Conservation (phyloP, 2,888 invertebrate genomes). For the Aethes cnicana region DNA sequence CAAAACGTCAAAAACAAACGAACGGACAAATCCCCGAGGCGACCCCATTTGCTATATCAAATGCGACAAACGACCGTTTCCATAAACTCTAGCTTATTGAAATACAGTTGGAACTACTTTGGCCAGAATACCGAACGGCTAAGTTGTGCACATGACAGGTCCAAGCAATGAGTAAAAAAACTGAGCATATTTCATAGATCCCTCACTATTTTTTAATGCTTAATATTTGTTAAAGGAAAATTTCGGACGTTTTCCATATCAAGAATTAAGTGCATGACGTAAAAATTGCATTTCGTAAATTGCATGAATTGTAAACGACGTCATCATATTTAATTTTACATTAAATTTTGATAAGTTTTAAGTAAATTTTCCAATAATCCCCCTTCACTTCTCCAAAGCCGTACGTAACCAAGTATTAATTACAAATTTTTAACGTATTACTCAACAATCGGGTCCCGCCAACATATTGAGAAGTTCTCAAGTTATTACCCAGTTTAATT, state of each 20-base stretch:
- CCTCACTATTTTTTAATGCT: slow-evolving; percentile 9
- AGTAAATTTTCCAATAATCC: too few species aligned
- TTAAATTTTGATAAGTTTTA: too few species aligned
- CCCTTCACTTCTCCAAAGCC: too few species aligned
- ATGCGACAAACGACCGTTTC: slow-evolving; percentile 10
- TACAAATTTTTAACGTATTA: slow-evolving; percentile 14
- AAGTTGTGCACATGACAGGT: slow-evolving; percentile 26
- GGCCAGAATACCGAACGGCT: background rate
- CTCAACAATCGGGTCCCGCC: slow-evolving; percentile 32
- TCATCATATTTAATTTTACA: too few species aligned
- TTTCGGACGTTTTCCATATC: too few species aligned
- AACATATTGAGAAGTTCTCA: slow-evolving; percentile 55
- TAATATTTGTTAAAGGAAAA: too few species aligned
- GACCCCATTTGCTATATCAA: slow-evolving; percentile 16
- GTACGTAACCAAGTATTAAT: too few species aligned
- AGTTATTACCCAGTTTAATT: slow-evolving; percentile 57
- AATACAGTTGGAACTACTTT: slow-evolving; percentile 5
- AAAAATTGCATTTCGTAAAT: too few species aligned
- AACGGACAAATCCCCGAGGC: slow-evolving; percentile 22
- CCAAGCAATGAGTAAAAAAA: slow-evolving; percentile 23
- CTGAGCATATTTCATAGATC: slow-evolving; percentile 27
- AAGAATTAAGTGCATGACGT: too few species aligned
- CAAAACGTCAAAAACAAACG: slow-evolving; percentile 14
- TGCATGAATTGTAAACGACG: too few species aligned
- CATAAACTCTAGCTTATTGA: background rate